phyloP scores from a whole-genome alignment of 2,888 invertebrate genomes.

The Cyaniris semiargus region DNA sequence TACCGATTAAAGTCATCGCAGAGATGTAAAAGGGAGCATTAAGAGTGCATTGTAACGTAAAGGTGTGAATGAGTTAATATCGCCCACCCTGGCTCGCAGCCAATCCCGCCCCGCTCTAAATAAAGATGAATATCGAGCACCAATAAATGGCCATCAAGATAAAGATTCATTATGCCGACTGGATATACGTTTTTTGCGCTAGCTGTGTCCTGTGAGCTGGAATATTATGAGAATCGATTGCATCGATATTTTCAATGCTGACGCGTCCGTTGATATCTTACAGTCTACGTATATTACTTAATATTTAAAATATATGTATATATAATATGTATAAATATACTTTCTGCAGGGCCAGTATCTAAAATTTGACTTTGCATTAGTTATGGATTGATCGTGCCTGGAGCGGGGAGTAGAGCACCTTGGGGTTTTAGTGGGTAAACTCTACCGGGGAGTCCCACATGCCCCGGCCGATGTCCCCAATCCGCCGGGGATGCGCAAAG shows the following conservation, averaged over 20 bases:
- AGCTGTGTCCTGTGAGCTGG: slow-evolving; percentile 5
- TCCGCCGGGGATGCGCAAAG: too few relatives aligned
- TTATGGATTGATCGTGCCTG: too few relatives aligned
- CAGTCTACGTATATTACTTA: too few relatives aligned
- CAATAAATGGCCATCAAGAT: slow-evolving; percentile 16
- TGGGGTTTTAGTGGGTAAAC: too few relatives aligned
- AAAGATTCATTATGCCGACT: slow-evolving; percentile 26
- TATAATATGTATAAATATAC: too few relatives aligned
- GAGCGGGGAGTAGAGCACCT: too few relatives aligned
- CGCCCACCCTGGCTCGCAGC: slow-evolving; percentile 37
- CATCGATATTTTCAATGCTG: background rate
- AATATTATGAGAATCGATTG: background rate
- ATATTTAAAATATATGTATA: too few relatives aligned
- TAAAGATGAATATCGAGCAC: slow-evolving; percentile 35
- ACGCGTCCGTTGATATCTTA: background rate
- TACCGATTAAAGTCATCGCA: slow-evolving; percentile 32
- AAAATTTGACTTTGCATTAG: too few relatives aligned
- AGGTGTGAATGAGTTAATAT: slow-evolving; percentile 41
- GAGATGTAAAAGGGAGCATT: slow-evolving; percentile 32
- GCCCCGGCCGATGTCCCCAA: too few relatives aligned
- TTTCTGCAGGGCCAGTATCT: too few relatives aligned
- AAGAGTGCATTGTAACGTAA: slow-evolving; percentile 31
- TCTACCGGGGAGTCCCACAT: too few relatives aligned
- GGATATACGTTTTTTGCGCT: background rate
- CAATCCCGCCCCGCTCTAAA: slow-evolving; percentile 36